Base-by-base conservation (phyloP, 2,113 vertebrate genomes). In the Ifrita kowaldi region DNA sequence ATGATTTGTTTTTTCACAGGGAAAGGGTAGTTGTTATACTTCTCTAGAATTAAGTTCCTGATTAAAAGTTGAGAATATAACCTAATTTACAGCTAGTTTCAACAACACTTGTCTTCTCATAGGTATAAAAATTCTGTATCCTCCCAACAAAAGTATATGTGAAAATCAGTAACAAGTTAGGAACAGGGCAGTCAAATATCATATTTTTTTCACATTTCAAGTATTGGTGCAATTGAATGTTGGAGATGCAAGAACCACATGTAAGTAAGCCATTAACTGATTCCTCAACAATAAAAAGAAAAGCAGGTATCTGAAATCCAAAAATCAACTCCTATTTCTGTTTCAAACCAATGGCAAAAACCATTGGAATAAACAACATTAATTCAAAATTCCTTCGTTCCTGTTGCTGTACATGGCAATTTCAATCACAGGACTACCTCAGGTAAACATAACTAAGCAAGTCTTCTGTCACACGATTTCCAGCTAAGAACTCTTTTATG, bases 391-490 rank as follows among this genome's bases (percentile, higher is more conserved):
- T 37, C 11, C 13, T 56, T 49, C 14, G 14, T 46, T 77, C 49
- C 37, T 93, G 17, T 49, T 86, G 53, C 62, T 80, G 37, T 65
- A 64, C 27, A 42, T 23, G 24, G 41, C 24, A 94, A 73, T 63
- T 86, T 95, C 90, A 89, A 42, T 68, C 78, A 79, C 53, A 92
- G 56, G 49, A 70, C 53, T 95, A 87, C 59, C 44, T 67, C 65
- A 77, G 46, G 81, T 87, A 96, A 86, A 78, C 39, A 35, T 33
- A 91, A 60, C 65, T 96, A 95, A 95, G 83, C 90, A 95, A 91
- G 70, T 67, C n/a, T 74, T 95, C 95, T 91, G 64, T 89, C 84
- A 74, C 32, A 35, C 18, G 3, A 11, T 85, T 96, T 89, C 81
- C 85, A 87, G 64, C 73, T 96, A 92, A 97, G 70, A 97, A 84